Conservation (phyloP, 2,797 vertebrate species). For the Propithecus perrieri region DNA sequence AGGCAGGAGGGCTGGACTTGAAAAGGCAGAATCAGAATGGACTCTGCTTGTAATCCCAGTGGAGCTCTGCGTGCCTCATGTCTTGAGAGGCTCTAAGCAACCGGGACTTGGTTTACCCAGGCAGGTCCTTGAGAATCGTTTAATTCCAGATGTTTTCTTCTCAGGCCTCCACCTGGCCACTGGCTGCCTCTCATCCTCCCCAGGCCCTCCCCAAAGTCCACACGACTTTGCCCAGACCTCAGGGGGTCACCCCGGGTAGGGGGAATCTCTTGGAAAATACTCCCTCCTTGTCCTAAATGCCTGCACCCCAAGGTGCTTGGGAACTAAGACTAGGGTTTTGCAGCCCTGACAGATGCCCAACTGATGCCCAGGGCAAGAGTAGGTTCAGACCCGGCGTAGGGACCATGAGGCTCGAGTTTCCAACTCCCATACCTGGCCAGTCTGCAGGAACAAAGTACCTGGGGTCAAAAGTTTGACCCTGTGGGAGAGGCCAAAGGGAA, state of each 20-base stretch:
- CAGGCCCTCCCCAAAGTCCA: background rate
- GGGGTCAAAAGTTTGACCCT: conserved; percentile 55
- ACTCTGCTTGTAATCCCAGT: background rate
- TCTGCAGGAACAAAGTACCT: background rate
- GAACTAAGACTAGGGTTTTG: background rate
- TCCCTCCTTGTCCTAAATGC: background rate
- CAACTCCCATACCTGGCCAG: background rate
- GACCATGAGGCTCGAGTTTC: background rate
- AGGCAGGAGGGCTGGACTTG: background rate
- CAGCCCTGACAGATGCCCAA: no score
- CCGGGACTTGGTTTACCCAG: background rate
- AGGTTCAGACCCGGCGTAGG: background rate
- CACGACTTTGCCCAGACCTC: background rate
- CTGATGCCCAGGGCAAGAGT: background rate
- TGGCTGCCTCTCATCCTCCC: background rate
- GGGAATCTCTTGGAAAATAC: background rate
- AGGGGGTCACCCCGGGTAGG: background rate
- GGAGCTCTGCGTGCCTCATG: background rate
- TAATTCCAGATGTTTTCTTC: background rate
- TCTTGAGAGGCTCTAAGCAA: background rate
- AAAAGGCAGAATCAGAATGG: background rate
- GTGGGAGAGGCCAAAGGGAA: background rate
- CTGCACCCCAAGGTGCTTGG: background rate
- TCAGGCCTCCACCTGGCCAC: background rate
- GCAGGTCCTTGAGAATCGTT: background rate